These are phyloP conservation scores for Stratiomys singularior DNA, from an alignment of 2,888 invertebrate genomes.

Conservation along the genomic window DNA sequence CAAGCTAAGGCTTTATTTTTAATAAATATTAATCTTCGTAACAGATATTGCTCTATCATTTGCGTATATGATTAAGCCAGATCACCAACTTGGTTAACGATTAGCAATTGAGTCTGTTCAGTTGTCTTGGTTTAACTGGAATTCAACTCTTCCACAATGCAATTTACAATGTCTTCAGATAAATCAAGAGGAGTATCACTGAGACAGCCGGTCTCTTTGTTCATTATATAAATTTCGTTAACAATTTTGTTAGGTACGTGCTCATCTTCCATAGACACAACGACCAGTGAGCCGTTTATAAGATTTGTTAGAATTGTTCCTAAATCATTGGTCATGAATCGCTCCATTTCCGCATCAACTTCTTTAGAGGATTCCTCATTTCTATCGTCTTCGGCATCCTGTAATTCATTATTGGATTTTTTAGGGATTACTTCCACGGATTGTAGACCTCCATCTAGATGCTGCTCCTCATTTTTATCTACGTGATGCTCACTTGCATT, in stretches of 20 bases:
- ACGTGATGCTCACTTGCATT: no score
- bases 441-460: neutral
- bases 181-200: conserved; percentile 63
- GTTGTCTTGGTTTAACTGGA: neutral
- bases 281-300: conserved; percentile 61
- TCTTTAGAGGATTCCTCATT: conserved; percentile 10
- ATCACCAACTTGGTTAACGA: no score
- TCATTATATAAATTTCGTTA: conserved; percentile 63
- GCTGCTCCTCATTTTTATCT: no score
- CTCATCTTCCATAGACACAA: conserved; percentile 62
- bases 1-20: no score
- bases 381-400: neutral
- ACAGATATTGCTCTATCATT: no score
- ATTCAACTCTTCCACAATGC: conserved; percentile 54
- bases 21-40: no score
- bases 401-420: conserved; percentile 2
- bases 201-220: conserved; percentile 60
- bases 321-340: conserved; percentile 56
- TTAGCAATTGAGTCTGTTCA: neutral
- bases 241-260: conserved; percentile 56
- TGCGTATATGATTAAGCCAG: no score
- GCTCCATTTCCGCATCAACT: conserved; percentile 35
- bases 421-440: neutral
- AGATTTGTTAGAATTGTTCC: conserved; percentile 59
- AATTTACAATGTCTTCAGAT: conserved; percentile 62